Percentiles rank a stretch among this genome's conserved stretches.
Conservation (phyloP, 2,888 invertebrate genomes). For the Plagiodera versicolora region DNA sequence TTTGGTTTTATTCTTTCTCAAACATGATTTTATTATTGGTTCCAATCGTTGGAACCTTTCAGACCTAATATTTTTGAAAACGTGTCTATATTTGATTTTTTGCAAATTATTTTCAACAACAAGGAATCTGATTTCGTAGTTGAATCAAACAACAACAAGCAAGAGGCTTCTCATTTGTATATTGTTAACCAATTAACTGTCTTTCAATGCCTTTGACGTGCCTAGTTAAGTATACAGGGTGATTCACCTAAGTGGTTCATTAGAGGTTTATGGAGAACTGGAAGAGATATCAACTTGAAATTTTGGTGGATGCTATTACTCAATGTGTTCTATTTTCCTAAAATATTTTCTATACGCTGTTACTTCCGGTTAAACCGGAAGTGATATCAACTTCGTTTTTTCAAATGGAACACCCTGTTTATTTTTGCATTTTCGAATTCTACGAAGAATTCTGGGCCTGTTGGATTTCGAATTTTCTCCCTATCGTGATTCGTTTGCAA, state of each 20-base stretch:
- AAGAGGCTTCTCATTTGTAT: slow-evolving; percentile 5
- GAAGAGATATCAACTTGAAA: no score
- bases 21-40: neutral
- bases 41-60: slow-evolving; percentile 1
- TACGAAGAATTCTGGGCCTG: no score
- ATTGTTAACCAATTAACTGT: slow-evolving; percentile 3
- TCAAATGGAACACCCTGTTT: no score
- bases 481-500: no score
- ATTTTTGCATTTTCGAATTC: no score
- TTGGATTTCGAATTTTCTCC: no score
- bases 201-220: slow-evolving; percentile 5
- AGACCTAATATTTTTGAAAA: slow-evolving; percentile 10
- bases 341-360: no score
- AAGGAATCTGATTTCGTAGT: slow-evolving; percentile 1
- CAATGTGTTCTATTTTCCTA: no score
- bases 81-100: slow-evolving; percentile 1
- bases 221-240: neutral
- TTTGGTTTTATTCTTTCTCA: neutral
- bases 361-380: no score
- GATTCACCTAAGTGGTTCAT: no score
- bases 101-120: slow-evolving; percentile 6
- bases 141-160: slow-evolving; percentile 7
- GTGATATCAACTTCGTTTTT: no score
- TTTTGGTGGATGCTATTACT: no score
- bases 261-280: neutral